Evolutionary conservation across 2,888 invertebrate genomes (phyloP).

Genomic region (Tineola bisselliella): DNA sequence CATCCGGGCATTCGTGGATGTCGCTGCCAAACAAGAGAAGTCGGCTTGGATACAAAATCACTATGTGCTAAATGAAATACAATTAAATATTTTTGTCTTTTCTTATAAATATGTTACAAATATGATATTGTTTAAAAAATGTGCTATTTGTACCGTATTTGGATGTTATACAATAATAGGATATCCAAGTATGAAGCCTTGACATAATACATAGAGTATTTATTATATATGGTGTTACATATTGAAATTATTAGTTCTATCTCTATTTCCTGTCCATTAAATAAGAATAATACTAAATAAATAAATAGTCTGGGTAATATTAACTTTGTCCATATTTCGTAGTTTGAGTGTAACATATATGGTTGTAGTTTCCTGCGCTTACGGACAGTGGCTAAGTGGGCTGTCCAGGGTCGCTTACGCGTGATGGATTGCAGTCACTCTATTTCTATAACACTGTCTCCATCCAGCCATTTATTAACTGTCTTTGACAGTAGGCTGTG

Average conservation of each 20-base stretch:
- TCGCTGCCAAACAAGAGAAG: background rate
- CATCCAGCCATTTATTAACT: slow-evolving; percentile 8
- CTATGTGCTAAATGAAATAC: too few relatives aligned
- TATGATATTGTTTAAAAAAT: too few relatives aligned
- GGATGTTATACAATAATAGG: too few relatives aligned
- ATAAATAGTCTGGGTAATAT: background rate
- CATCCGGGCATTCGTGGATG: background rate
- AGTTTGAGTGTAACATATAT: slow-evolving; percentile 26
- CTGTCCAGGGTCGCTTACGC: slow-evolving; percentile 46
- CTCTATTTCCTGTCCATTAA: too few relatives aligned
- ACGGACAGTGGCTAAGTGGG: slow-evolving; percentile 53
- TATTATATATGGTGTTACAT: too few relatives aligned
- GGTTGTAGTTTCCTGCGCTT: slow-evolving; percentile 32
- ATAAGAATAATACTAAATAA: too few relatives aligned
- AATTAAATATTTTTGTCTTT: too few relatives aligned
- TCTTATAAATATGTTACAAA: too few relatives aligned
- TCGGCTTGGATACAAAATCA: background rate
- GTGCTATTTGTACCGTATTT: too few relatives aligned
- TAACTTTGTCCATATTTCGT: background rate
- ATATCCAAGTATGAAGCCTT: too few relatives aligned
- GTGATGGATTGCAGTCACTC: slow-evolving; percentile 47
- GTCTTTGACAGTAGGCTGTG: background rate
- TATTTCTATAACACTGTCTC: slow-evolving; percentile 25
- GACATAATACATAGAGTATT: too few relatives aligned
- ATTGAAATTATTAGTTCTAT: too few relatives aligned